Percentiles rank a stretch among this genome's conserved stretches.
phyloP scores from a whole-genome alignment of 2,888 invertebrate species.

The Chorisops tibialis region DNA sequence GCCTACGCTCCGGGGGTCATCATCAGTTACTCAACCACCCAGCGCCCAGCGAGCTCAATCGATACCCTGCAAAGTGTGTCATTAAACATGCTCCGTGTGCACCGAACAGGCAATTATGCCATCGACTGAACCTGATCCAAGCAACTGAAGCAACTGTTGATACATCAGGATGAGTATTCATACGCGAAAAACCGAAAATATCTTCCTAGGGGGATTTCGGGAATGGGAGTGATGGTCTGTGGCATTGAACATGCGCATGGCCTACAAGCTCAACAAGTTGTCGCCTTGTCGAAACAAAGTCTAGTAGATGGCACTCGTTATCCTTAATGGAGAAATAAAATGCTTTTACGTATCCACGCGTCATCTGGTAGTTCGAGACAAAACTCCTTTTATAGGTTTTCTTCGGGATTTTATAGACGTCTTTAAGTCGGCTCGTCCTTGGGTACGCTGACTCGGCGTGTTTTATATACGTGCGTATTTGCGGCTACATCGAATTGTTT shows the following conservation, averaged over 20 bases:
- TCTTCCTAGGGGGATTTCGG: not conserved
- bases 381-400: conserved; percentile 7
- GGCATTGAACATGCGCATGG: not conserved
- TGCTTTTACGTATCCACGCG: conserved; percentile 14
- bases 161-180: conserved; percentile 10
- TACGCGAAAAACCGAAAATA: not conserved
- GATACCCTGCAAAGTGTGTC: no score
- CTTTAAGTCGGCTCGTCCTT: conserved; percentile 5
- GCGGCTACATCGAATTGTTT: conserved; percentile 19
- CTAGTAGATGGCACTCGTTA: conserved; percentile 18
- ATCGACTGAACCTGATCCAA: conserved; percentile 14
- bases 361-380: conserved; percentile 11
- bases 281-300: not conserved
- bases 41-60: no score
- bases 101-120: conserved; percentile 4
- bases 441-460: conserved; percentile 16
- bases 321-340: conserved; percentile 23
- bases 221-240: not conserved
- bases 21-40: no score
- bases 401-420: conserved; percentile 8
- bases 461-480: conserved; percentile 8
- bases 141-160: conserved; percentile 23
- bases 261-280: conserved; percentile 22
- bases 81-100: no score
- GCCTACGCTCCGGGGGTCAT: no score